Evolutionary conservation across 2,113 vertebrate genomes (phyloP).

Genomic region (Prolemur simus): DNA sequence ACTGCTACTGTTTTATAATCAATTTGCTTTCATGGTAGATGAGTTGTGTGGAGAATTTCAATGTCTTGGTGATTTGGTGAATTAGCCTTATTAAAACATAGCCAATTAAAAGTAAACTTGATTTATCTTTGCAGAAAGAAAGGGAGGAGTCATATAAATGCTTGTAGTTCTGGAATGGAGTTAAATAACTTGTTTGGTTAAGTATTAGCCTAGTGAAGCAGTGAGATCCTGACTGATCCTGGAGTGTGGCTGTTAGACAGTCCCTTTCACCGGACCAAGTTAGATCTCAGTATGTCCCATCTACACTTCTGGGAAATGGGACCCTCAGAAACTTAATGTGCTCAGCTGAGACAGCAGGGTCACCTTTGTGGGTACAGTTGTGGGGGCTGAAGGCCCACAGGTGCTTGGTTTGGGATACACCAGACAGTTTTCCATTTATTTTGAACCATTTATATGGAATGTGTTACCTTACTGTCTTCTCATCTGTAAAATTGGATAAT

Average conservation of each 20-base stretch:
- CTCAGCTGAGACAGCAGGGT: fast-evolving
- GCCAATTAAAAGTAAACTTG: neutral
- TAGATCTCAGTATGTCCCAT: neutral
- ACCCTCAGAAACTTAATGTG: fast-evolving
- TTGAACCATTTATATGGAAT: neutral
- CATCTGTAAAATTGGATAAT: neutral
- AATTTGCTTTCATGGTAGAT: neutral
- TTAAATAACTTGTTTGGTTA: neutral
- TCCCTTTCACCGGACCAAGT: neutral
- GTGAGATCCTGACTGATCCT: neutral
- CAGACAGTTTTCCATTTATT: neutral
- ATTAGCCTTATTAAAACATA: neutral
- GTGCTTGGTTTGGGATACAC: neutral
- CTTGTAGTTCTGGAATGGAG: neutral
- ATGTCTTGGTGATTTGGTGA: neutral
- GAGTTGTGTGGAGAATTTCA: neutral
- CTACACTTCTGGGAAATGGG: neutral
- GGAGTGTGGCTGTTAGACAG: neutral
- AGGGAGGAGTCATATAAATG: no score
- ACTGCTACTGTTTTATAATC: neutral
- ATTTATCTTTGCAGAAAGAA: neutral
- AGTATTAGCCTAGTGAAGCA: neutral
- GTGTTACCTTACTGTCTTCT: neutral
- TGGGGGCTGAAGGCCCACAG: neutral
- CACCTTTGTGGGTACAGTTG: neutral